These are phyloP conservation scores for Heliornis fulica DNA, from an alignment of 2,113 vertebrate species.

Conservation along the genomic window DNA sequence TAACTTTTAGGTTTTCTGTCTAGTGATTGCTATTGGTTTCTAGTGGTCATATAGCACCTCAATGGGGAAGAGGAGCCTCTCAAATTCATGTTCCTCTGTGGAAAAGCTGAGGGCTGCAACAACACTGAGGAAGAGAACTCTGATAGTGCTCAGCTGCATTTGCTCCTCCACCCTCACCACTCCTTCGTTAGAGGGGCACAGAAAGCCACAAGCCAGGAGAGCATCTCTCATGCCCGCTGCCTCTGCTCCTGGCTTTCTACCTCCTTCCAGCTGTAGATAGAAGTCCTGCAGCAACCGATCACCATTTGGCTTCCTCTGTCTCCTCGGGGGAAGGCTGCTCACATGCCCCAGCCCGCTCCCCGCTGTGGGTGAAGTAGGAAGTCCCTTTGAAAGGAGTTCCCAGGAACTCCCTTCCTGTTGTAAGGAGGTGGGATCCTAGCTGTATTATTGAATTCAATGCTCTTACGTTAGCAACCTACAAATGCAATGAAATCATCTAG, in stretches of 20 bases:
- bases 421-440: not conserved
- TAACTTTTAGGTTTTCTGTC: not conserved
- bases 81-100: not conserved
- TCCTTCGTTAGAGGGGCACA: not conserved
- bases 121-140: not conserved
- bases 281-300: not conserved
- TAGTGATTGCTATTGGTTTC: not conserved
- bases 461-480: not conserved
- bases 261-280: not conserved
- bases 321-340: not conserved
- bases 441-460: conserved; percentile 9
- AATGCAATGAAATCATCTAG: conserved; percentile 15
- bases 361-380: not conserved
- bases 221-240: not conserved
- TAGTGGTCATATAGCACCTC: not conserved
- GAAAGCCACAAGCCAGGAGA: not conserved
- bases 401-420: conserved; percentile 56
- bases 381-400: conserved; percentile 36
- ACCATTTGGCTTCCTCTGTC: not conserved
- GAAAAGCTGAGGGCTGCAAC: not conserved
- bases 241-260: not conserved
- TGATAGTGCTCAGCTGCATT: not conserved
- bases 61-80: not conserved
- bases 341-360: fast-evolving
- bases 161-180: not conserved